These are phyloP conservation scores for Lathronympha strigana DNA, from an alignment of 2,888 invertebrate genomes.

Conservation along the genomic window DNA sequence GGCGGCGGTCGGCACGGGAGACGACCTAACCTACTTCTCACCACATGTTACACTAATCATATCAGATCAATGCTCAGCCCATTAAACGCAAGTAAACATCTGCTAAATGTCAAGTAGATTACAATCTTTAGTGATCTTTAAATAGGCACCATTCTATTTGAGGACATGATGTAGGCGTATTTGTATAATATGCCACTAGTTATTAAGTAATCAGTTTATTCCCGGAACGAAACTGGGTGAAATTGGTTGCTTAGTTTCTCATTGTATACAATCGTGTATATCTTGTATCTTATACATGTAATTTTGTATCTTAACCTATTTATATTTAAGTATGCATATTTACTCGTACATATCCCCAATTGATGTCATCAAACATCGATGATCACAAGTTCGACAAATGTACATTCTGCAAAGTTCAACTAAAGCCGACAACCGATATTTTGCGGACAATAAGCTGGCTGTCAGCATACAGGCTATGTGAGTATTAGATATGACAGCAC, in stretches of 20 bases:
- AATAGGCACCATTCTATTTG: constrained; percentile 30
- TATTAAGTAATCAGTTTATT: constrained; percentile 2
- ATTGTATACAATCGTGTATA: background rate
- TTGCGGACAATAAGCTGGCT: constrained; percentile 15
- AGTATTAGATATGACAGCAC: constrained; percentile 38
- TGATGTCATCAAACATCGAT: background rate
- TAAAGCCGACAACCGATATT: constrained; percentile 4
- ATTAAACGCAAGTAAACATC: constrained; percentile 22
- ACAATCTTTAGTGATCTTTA: constrained; percentile 46
- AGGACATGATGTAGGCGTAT: constrained; percentile 9
- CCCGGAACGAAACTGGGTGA: background rate
- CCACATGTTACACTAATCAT: constrained; percentile 68
- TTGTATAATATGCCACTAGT: background rate
- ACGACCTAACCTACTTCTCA: constrained; percentile 69
- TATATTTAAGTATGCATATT: too few species aligned
- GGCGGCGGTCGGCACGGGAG: constrained; percentile 58
- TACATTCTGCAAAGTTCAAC: background rate
- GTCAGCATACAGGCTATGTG: constrained; percentile 7
- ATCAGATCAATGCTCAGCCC: constrained; percentile 49
- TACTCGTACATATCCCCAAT: background rate
- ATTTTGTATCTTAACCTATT: too few species aligned
- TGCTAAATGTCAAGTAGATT: constrained; percentile 31
- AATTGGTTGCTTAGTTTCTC: background rate
- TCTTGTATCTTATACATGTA: background rate
- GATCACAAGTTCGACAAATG: background rate